These are phyloP conservation scores for Xenopus petersii DNA, from an alignment of 2,797 vertebrate genomes.

Conservation along the genomic window DNA sequence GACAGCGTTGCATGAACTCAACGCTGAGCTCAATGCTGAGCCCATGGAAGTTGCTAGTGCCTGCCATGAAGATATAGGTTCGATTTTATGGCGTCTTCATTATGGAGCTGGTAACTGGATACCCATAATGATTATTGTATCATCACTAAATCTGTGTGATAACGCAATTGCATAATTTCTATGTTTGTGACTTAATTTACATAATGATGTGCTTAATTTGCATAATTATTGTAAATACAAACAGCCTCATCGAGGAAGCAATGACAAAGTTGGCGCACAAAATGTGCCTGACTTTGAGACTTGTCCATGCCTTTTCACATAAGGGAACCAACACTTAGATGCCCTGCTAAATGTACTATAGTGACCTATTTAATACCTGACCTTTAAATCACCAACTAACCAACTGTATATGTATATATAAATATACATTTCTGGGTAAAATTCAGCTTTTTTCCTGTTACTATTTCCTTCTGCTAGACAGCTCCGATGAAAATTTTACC, in stretches of 20 bases:
- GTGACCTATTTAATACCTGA: no score
- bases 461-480: no score
- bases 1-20: background rate
- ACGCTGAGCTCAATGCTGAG: no score
- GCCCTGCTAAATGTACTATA: no score
- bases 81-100: background rate
- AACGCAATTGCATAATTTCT: conserved; percentile 6
- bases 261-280: background rate
- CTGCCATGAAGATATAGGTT: background rate
- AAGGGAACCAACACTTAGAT: background rate
- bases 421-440: no score
- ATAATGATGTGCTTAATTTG: conserved; percentile 6
- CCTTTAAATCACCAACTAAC: no score
- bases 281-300: background rate
- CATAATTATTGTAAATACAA: conserved; percentile 3
- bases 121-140: conserved; percentile 6
- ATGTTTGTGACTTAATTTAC: background rate
- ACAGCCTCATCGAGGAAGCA: background rate
- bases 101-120: background rate
- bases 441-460: no score
- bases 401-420: no score
- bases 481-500: no score
- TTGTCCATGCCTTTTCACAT: background rate
- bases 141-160: conserved; percentile 1
- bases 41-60: background rate